phyloP scores from a whole-genome alignment of 1,140 invertebrate genomes.

The Pachypeltis micranthus region DNA sequence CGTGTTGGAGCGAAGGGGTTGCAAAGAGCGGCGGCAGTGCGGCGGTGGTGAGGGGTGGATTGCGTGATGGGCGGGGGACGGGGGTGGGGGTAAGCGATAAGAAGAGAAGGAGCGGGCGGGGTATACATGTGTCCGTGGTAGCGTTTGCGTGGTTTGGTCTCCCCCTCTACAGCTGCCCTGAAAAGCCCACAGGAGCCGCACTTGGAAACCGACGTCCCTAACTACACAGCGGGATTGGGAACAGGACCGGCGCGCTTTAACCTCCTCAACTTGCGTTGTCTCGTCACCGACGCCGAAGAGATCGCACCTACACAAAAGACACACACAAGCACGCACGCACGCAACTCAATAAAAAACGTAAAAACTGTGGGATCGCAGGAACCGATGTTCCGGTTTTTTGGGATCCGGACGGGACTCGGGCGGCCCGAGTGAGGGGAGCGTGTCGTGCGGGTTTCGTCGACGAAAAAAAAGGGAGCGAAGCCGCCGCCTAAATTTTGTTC shows the following conservation, averaged over 20 bases:
- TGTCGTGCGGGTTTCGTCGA: neutral
- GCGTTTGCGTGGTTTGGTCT: constrained; percentile 20
- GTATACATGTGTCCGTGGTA: constrained; percentile 18
- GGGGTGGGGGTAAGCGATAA: constrained; percentile 15
- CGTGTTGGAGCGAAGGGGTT: no score
- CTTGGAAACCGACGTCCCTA: constrained; percentile 9
- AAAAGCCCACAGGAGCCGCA: neutral
- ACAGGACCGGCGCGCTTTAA: constrained; percentile 15
- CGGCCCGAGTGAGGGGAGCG: neutral
- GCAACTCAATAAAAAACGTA: constrained; percentile 2
- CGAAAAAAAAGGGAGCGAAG: neutral
- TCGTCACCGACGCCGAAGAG: no score
- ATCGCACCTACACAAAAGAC: no score
- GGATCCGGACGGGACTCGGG: constrained; percentile 6
- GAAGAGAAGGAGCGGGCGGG: constrained; percentile 16
- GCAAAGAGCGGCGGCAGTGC: no score
- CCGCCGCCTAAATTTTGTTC: neutral
- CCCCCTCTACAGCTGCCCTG: constrained; percentile 13
- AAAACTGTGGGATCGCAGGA: no score
- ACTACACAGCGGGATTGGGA: constrained; percentile 6
- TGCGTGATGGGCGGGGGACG: constrained; percentile 5
- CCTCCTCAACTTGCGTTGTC: constrained; percentile 10
- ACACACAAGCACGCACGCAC: no score
- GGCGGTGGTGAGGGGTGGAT: constrained; percentile 11
- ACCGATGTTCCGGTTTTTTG: no score